These are phyloP conservation scores for Neodontobutis hainanensis DNA, from an alignment of 2,113 vertebrate genomes.

Conservation along the genomic window DNA sequence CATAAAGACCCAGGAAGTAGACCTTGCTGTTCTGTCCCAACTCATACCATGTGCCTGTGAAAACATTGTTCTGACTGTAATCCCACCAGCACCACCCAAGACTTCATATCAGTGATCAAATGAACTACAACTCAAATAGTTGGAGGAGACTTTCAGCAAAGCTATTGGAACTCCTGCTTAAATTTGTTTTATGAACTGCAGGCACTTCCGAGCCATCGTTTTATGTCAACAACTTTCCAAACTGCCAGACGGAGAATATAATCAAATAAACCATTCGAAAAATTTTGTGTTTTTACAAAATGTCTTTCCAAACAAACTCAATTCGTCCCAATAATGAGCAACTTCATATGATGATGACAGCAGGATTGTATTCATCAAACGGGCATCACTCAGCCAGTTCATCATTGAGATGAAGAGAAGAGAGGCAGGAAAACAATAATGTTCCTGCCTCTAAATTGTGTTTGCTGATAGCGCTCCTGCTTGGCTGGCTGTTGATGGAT, in stretches of 20 bases:
- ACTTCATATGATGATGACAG: constrained; percentile 61
- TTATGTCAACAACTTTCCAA: constrained; percentile 17
- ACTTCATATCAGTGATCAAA: background rate
- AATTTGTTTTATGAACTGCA: background rate
- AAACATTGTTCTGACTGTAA: too few relatives aligned
- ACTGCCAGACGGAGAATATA: constrained; percentile 17
- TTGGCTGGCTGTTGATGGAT: constrained; percentile 78
- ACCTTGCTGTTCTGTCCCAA: too few relatives aligned
- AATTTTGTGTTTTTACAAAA: constrained; percentile 45
- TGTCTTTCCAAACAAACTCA: constrained; percentile 56
- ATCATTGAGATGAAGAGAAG: constrained; percentile 48
- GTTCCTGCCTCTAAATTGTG: constrained; percentile 75
- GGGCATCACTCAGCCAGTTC: constrained; percentile 65
- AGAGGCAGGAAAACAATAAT: constrained; percentile 68
- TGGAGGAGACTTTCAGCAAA: background rate
- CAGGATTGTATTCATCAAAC: constrained; percentile 68
- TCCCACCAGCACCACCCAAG: background rate
- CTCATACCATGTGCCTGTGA: too few relatives aligned
- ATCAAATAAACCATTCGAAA: constrained; percentile 14
- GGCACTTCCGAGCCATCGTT: background rate
- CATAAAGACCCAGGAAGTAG: too few relatives aligned
- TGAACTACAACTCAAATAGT: background rate
- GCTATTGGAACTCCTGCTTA: background rate
- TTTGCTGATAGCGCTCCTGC: constrained; percentile 75
- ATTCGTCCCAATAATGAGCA: constrained; percentile 55